phyloP scores from a whole-genome alignment of 2,888 invertebrate species.

The Eutolmus rufibarbis region DNA sequence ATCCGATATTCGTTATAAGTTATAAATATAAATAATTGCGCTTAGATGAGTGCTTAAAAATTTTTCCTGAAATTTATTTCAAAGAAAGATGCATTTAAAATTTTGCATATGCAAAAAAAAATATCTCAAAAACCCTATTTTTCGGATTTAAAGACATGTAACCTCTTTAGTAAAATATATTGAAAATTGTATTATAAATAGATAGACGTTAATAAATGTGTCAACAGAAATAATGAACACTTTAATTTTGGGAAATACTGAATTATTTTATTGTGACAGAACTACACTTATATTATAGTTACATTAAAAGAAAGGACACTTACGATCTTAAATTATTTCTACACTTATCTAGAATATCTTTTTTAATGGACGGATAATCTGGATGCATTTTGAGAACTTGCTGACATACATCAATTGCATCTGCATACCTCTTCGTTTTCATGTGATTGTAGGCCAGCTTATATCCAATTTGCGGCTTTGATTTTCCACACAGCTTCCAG shows the following conservation, averaged over 20 bases:
- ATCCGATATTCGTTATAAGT: neutral
- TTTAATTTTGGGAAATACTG: neutral
- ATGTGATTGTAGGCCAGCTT: constrained; percentile 91
- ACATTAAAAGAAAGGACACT: constrained; percentile 41
- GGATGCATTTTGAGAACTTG: constrained; percentile 82
- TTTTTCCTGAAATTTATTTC: no score
- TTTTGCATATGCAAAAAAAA: no score
- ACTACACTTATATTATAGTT: neutral
- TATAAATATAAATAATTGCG: no score
- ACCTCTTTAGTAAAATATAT: neutral
- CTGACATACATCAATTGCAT: constrained; percentile 90
- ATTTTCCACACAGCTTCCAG: constrained; percentile 83
- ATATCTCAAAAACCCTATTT: no score
- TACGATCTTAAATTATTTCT: constrained; percentile 76
- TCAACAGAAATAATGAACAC: neutral
- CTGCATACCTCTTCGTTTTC: constrained; percentile 86
- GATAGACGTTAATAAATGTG: neutral
- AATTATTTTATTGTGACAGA: neutral
- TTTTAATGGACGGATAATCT: constrained; percentile 88
- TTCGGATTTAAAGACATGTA: no score
- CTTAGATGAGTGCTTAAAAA: no score
- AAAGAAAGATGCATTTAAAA: no score
- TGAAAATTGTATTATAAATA: neutral
- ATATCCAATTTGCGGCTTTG: constrained; percentile 87
- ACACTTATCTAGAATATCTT: constrained; percentile 93